These are phyloP conservation scores for Ichneumoninae sp. DNA, from an alignment of 2,888 invertebrate genomes.

Conservation along the genomic window DNA sequence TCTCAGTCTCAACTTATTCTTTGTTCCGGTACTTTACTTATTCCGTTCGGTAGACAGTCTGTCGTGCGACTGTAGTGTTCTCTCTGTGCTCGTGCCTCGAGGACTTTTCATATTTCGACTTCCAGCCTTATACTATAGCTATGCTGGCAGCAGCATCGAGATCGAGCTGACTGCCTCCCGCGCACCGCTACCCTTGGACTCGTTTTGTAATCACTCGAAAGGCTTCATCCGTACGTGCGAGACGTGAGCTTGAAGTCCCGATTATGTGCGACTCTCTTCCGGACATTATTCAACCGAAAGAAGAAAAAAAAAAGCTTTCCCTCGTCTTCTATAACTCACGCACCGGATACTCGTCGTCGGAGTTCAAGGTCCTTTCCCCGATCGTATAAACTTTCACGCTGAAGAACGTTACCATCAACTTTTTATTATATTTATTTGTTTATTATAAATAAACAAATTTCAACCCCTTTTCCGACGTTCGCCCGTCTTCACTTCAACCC, in stretches of 20 bases:
- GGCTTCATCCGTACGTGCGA: constrained; percentile 45
- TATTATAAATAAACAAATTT: not conserved
- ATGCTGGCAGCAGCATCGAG: constrained; percentile 56
- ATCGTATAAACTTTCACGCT: not conserved
- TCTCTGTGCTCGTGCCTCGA: constrained; percentile 69
- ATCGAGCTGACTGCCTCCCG: constrained; percentile 43
- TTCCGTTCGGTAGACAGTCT: constrained; percentile 67
- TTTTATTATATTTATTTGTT: not conserved
- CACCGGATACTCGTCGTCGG: not conserved
- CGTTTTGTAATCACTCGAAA: constrained; percentile 56
- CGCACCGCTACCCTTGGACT: constrained; percentile 55
- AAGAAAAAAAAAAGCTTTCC: constrained; percentile 29
- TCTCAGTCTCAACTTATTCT: constrained; percentile 52
- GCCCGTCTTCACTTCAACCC: not conserved
- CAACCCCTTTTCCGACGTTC: not conserved
- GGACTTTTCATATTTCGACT: constrained; percentile 74
- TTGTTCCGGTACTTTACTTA: constrained; percentile 63
- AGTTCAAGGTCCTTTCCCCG: constrained; percentile 4
- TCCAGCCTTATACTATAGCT: constrained; percentile 33
- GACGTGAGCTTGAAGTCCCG: constrained; percentile 31
- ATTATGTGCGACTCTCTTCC: constrained; percentile 18
- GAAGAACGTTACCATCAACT: not conserved
- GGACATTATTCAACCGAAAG: constrained; percentile 47
- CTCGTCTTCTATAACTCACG: constrained; percentile 7
- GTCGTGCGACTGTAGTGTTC: constrained; percentile 61